phyloP scores from a whole-genome alignment of 1,140 invertebrate species.

The Sycophila sp. region DNA sequence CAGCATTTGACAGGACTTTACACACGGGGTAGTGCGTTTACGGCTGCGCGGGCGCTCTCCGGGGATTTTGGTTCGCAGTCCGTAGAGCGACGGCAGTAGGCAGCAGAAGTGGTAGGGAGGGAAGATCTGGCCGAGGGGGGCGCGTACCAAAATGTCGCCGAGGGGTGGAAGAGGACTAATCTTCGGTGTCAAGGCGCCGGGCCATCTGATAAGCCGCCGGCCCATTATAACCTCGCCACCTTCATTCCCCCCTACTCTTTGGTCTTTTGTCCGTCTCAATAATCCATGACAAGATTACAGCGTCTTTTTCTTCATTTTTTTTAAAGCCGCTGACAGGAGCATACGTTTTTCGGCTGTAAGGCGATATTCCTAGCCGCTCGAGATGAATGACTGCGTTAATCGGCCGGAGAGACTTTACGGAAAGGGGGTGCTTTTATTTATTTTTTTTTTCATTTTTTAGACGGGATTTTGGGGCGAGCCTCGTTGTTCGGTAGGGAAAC shows the following conservation, averaged over 20 bases:
- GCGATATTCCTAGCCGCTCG: neutral
- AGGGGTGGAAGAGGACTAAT: constrained; percentile 11
- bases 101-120: neutral
- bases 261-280: neutral
- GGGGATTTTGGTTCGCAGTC: constrained; percentile 1
- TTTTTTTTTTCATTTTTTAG: neutral
- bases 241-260: neutral
- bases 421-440: neutral
- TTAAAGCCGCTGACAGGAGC: neutral
- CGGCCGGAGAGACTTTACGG: neutral
- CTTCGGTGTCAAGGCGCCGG: constrained; percentile 12
- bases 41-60: neutral
- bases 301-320: neutral
- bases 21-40: too few relatives aligned
- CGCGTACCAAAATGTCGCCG: neutral
- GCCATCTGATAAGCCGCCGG: neutral
- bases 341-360: neutral
- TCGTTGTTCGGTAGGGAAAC: neutral
- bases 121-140: neutral
- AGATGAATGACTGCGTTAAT: neutral
- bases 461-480: neutral
- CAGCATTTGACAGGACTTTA: too few relatives aligned
- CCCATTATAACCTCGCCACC: neutral
- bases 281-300: constrained; percentile 17
- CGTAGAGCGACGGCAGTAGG: neutral